A percentile compares a stretch with the other conserved stretches of the same genome.
phyloP scores from a whole-genome alignment of 2,888 invertebrate genomes.

The Xylocampa areola region DNA sequence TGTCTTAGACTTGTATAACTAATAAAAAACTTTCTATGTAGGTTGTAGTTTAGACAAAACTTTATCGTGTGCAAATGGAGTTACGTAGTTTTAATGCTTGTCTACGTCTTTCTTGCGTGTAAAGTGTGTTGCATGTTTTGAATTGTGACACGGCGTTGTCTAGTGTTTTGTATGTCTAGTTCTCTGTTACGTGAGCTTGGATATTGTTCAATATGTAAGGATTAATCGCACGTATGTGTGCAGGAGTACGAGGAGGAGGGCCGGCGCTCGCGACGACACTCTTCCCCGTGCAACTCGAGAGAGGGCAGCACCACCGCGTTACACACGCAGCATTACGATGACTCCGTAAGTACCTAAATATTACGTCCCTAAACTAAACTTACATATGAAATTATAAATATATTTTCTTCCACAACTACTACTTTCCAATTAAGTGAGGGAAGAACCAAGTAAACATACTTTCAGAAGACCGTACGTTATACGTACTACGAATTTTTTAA shows the following conservation, averaged over 20 bases:
- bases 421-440: too few species aligned
- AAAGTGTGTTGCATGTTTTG: slow-evolving; percentile 68
- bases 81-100: slow-evolving; percentile 58
- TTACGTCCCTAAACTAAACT: neutral
- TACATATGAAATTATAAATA: neutral
- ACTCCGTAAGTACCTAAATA: slow-evolving; percentile 86
- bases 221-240: slow-evolving; percentile 47
- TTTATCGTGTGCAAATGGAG: slow-evolving; percentile 44
- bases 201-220: slow-evolving; percentile 17
- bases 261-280: slow-evolving; percentile 90
- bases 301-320: slow-evolving; percentile 91
- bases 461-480: too few species aligned
- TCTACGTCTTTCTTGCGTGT: slow-evolving; percentile 66
- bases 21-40: slow-evolving; percentile 38
- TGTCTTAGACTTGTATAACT: slow-evolving; percentile 24
- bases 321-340: slow-evolving; percentile 91
- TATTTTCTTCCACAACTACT: neutral
- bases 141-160: slow-evolving; percentile 57
- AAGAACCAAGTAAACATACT: too few species aligned
- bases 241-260: slow-evolving; percentile 93
- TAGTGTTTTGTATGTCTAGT: slow-evolving; percentile 42
- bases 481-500: too few species aligned
- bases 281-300: slow-evolving; percentile 92
- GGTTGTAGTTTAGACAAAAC: slow-evolving; percentile 50
- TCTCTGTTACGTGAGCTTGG: slow-evolving; percentile 13